Base-by-base conservation (phyloP, 2,888 invertebrate genomes). In the Cylloceria caligata region DNA sequence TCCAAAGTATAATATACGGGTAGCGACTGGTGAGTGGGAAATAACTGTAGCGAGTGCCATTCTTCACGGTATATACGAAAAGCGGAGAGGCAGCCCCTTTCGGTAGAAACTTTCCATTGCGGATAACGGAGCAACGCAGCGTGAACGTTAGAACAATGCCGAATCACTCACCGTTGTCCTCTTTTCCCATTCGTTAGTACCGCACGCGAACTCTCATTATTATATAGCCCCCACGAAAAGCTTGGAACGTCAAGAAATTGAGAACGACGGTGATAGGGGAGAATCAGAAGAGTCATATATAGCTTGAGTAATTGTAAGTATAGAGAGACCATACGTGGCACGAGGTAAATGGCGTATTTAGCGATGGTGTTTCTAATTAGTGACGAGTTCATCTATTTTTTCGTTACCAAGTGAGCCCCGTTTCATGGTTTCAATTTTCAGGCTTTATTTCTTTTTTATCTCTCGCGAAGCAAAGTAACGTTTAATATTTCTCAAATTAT, bases 71-170 rank as follows among this genome's bases (percentile, higher is more conserved):
- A 16, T 62, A 19, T 39, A 2, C 1, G 11, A 13, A 19, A 21
- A 16, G 21, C 6, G 42, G 42, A 11, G 39, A 69, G 36, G 19
- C 16, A 7, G 34, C 34, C 55, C n/a, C 5, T 52, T 24, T 55
- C 9, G 42, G 27, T 11, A 45, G 42, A 30, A 57, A 42, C 42
- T 57, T 71, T 57, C 57, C 57, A 45, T 36, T 24, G 55, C 57
- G 39, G 57, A 71, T 57, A 42, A 71, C 21, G 42, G 39, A 9
- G 42, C 57, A 39, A 16, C 57, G 57, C 42, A 13, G 24, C 42
- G 42, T 42, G 42, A 55, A 47, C 9, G 71, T 27, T 55, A 30
- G 45, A 71, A 71, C 71, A 57, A 57, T 71, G 71, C 49, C 19
- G 36, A 52, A 52, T 64, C 52, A 42, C 64, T 19, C 30, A 27